These are phyloP conservation scores for Entomyzon cyanotis DNA, from an alignment of 2,113 vertebrate genomes.

Conservation along the genomic window DNA sequence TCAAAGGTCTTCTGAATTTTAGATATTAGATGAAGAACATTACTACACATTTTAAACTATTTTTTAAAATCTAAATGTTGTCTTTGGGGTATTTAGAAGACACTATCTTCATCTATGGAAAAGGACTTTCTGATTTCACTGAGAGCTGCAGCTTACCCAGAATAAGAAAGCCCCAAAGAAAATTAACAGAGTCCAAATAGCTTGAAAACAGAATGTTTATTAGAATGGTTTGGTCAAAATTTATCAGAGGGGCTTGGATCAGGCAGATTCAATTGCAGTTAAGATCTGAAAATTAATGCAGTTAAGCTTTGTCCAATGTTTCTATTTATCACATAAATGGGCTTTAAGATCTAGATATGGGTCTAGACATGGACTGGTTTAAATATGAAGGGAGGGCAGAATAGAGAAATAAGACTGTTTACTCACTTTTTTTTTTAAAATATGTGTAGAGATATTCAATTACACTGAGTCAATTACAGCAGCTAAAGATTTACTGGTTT, in stretches of 20 bases:
- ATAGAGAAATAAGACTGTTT: background rate
- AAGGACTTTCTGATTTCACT: background rate
- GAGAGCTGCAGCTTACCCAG: background rate
- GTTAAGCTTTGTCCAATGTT: background rate
- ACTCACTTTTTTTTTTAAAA: background rate
- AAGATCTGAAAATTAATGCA: background rate
- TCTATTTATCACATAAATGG: background rate
- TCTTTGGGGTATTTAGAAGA: background rate
- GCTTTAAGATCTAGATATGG: background rate
- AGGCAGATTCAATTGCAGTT: background rate
- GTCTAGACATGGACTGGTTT: background rate
- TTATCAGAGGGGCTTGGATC: background rate
- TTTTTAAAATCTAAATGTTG: background rate
- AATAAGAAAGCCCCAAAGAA: background rate
- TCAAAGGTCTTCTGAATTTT: background rate
- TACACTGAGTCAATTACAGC: background rate
- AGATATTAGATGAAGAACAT: background rate
- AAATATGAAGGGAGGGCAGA: background rate
- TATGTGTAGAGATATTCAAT: background rate
- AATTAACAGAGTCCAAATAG: fast-evolving
- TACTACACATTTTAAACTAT: background rate
- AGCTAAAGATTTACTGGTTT: background rate
- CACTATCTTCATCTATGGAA: background rate
- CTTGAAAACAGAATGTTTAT: background rate
- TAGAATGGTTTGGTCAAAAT: background rate